phyloP scores from a whole-genome alignment of 2,888 invertebrate species.

The Hecatera dysodea region DNA sequence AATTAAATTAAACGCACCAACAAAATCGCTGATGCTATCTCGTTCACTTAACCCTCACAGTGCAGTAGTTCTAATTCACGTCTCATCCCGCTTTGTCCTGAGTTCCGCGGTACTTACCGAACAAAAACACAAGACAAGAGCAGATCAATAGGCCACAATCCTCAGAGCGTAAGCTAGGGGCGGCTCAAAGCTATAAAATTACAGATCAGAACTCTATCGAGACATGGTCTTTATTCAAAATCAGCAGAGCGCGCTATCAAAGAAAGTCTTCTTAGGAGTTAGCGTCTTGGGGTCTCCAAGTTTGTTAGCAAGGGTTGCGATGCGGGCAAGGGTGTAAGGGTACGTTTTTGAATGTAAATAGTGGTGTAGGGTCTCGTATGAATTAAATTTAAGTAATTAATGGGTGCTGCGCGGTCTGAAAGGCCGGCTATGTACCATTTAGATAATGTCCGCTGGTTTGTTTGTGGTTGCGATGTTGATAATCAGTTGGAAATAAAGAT shows the following conservation, averaged over 20 bases:
- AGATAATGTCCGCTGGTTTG: slow-evolving; percentile 74
- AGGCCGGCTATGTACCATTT: slow-evolving; percentile 72
- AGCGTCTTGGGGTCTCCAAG: slow-evolving; percentile 89
- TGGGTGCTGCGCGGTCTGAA: slow-evolving; percentile 75
- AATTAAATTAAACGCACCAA: not conserved
- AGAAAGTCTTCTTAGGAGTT: slow-evolving; percentile 90
- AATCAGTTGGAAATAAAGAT: slow-evolving; percentile 24
- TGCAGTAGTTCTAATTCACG: slow-evolving; percentile 60
- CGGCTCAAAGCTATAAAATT: slow-evolving; percentile 90
- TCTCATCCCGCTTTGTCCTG: slow-evolving; percentile 67
- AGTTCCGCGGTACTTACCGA: slow-evolving; percentile 70
- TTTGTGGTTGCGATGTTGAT: slow-evolving; percentile 59
- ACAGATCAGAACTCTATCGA: slow-evolving; percentile 90
- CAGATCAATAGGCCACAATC: slow-evolving; percentile 87
- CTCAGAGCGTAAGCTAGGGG: slow-evolving; percentile 80
- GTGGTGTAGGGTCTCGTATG: slow-evolving; percentile 87
- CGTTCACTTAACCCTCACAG: slow-evolving; percentile 41
- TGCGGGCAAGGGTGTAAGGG: slow-evolving; percentile 85
- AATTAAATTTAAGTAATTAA: slow-evolving; percentile 91
- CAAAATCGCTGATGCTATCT: slow-evolving; percentile 51
- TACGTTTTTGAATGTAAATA: slow-evolving; percentile 90
- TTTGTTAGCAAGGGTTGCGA: slow-evolving; percentile 88
- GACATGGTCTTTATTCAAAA: slow-evolving; percentile 88
- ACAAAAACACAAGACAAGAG: slow-evolving; percentile 81
- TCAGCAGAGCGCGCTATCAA: slow-evolving; percentile 90